phyloP scores from a whole-genome alignment of 2,888 invertebrate species.

The Lycaena phlaeas region DNA sequence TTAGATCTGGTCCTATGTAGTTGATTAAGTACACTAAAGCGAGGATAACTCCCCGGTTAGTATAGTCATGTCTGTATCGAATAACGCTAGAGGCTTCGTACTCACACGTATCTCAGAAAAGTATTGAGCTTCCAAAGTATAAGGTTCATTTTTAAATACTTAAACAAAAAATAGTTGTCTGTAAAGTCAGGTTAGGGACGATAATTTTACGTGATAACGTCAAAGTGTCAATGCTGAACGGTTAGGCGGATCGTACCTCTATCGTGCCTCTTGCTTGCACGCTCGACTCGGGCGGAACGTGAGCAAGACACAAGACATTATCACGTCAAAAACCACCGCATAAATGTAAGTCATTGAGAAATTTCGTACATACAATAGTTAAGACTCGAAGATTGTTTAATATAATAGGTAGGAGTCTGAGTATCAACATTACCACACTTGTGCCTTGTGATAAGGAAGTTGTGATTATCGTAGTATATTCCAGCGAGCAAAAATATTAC shows the following conservation, averaged over 20 bases:
- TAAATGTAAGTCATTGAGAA: conserved; percentile 1
- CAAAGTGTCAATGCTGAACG: too few relatives aligned
- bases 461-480: conserved; percentile 38
- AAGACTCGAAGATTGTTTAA: conserved; percentile 2
- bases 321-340: too few relatives aligned
- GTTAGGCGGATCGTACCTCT: too few relatives aligned
- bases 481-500: conserved; percentile 8
- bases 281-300: too few relatives aligned
- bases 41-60: not conserved
- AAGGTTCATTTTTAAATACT: conserved; percentile 5
- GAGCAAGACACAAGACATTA: too few relatives aligned
- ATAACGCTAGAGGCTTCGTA: not conserved
- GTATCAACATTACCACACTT: conserved; percentile 49
- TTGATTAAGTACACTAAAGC: conserved; percentile 25
- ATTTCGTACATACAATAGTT: not conserved
- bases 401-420: conserved; percentile 21
- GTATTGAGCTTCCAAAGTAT: not conserved
- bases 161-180: conserved; percentile 1
- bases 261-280: too few relatives aligned
- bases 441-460: conserved; percentile 65
- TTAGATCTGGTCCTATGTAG: conserved; percentile 55
- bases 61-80: not conserved
- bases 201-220: too few relatives aligned
- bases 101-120: not conserved
- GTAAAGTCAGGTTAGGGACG: not conserved